Evolutionary conservation across 2,888 invertebrate species (phyloP), one percentile per base, ranked within the genome.

Genomic region (Nemurella pictetii): DNA sequence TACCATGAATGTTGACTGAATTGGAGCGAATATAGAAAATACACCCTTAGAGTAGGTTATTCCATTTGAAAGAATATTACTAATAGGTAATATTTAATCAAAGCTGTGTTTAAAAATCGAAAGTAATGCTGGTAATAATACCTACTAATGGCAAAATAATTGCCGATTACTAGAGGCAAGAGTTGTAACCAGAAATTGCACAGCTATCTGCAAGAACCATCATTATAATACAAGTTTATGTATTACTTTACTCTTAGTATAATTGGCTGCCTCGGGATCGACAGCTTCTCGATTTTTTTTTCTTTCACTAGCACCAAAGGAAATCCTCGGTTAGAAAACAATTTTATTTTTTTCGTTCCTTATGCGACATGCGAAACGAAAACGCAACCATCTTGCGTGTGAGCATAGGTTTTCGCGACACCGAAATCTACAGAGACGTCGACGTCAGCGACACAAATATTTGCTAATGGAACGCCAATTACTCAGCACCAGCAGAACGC

Each of bases 111-210:
- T 75, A 75, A 75, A 75, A 26, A 26, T 26, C 28, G 27, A 28
- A 26, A 28, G 28, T 27, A 75, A 20, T 28, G 75, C 26, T n/a
- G n/a, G n/a, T n/a, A n/a, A n/a, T n/a, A n/a, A n/a, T n/a, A n/a
- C n/a, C n/a, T 75, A 27, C 75, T 75, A 75, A 75, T 75, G 75
- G 28, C 5, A n/a, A 75, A 75, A 75, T 75, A 75, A 75, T 75
- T 75, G 75, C 28, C 75, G 28, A 75, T 75, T 27, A 75, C 26
- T 27, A 20, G 55, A 55, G 55, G 28, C 28, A 12, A n/a, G 75
- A 75, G 75, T 27, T 20, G 55, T 55, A 55, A 55, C 55, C 20
- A 55, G 55, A 55, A 55, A 55, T 20, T 55, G 55, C 55, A 55
- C 75, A 15, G 75, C 20, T 27, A 75, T 75, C 75, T 75, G 75